Percentiles rank a stretch among this genome's conserved stretches.
Evolutionary conservation across 1,140 invertebrate genomes (phyloP).

Genomic region (Cepaea nemoralis): DNA sequence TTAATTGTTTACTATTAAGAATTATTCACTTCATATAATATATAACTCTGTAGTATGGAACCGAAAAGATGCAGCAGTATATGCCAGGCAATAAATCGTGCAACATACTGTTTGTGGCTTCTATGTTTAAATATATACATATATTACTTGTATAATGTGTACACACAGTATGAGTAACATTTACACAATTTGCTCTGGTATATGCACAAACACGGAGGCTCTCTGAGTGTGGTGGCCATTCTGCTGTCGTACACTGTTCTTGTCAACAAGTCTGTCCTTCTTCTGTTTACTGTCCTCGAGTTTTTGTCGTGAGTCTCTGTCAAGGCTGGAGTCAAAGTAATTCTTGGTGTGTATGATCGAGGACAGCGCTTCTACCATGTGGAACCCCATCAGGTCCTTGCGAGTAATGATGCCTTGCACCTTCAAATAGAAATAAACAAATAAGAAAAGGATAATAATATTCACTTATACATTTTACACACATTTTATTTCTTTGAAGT

Average conservation of each 20-base stretch:
- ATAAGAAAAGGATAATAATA: neutral
- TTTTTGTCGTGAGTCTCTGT: neutral
- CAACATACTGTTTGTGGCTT: no score
- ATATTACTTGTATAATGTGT: no score
- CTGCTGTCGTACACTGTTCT: neutral
- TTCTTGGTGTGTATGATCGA: constrained; percentile 29
- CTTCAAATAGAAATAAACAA: constrained; percentile 17
- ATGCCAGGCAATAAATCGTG: no score
- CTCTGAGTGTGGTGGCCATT: neutral
- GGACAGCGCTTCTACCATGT: constrained; percentile 59
- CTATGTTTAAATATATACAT: no score
- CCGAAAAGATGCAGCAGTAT: no score
- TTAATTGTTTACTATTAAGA: no score
- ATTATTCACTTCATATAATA: no score
- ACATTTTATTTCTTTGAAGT: neutral
- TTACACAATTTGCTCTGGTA: neutral
- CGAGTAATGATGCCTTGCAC: constrained; percentile 76
- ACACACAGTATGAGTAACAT: neutral
- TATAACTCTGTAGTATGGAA: no score
- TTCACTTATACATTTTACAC: neutral
- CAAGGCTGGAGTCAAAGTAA: neutral
- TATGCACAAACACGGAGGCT: neutral
- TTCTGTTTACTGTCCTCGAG: neutral
- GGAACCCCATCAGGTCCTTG: constrained; percentile 72
- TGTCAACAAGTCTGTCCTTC: neutral